Conservation (phyloP, 2,888 invertebrate species). For the Drosophila paramelanica region DNA sequence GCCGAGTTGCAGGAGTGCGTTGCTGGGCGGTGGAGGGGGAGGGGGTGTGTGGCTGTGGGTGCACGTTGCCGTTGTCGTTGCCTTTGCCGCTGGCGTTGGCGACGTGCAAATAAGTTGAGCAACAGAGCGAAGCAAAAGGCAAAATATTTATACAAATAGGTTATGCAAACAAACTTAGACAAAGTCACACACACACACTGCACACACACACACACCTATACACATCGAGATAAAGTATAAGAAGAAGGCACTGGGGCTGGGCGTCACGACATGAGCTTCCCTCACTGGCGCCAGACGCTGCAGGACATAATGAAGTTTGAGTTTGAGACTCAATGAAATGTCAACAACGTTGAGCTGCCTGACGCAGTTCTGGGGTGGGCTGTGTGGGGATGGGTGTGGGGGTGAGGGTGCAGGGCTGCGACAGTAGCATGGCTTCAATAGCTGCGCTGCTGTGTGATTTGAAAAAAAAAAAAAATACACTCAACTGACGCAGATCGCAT, state of each 20-base stretch:
- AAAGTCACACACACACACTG: constrained; percentile 49
- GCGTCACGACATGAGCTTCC: constrained; percentile 63
- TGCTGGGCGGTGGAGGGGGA: neutral
- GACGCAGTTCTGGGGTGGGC: constrained; percentile 6
- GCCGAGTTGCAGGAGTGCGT: neutral
- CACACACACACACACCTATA: neutral
- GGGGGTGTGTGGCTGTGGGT: constrained; percentile 11
- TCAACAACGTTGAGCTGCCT: constrained; percentile 63
- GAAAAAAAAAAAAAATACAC: constrained; percentile 4
- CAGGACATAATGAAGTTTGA: constrained; percentile 82
- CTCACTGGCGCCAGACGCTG: constrained; percentile 72
- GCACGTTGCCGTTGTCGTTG: constrained; percentile 30
- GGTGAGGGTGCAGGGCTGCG: neutral
- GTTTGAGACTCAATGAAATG: constrained; percentile 80
- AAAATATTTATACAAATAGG: constrained; percentile 82
- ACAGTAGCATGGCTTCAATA: constrained; percentile 50
- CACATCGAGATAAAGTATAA: constrained; percentile 27
- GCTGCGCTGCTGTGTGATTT: constrained; percentile 23
- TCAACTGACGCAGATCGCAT: constrained; percentile 53
- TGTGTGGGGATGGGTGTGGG: neutral
- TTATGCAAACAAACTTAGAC: constrained; percentile 80
- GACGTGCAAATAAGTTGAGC: constrained; percentile 74
- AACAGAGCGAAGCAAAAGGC: constrained; percentile 72
- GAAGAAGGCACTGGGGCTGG: constrained; percentile 23
- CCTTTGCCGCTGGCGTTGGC: constrained; percentile 35